A percentile compares a stretch with the other conserved stretches of the same genome.
Conservation (phyloP, 2,797 vertebrate species). For the Tachyglossus aculeatus region DNA sequence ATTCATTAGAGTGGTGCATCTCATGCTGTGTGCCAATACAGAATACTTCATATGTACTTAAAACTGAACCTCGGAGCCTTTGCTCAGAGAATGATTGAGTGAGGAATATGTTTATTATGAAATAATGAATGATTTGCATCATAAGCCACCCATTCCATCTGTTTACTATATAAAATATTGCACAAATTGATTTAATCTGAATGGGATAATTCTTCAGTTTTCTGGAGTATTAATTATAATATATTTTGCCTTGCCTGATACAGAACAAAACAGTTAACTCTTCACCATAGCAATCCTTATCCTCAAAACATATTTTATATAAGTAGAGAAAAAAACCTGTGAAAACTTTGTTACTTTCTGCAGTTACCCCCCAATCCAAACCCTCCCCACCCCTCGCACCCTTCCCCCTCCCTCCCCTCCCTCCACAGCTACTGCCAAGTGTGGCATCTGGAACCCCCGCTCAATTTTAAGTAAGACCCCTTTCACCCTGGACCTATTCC, state of each 20-base stretch:
- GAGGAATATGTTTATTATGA: slow-evolving; percentile 47
- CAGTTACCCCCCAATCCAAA: slow-evolving; percentile 46
- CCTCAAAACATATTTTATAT: slow-evolving; percentile 54
- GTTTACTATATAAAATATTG: slow-evolving; percentile 54
- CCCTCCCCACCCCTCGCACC: too few species aligned
- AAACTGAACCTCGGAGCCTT: slow-evolving; percentile 42
- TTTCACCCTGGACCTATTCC: too few species aligned
- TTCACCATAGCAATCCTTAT: slow-evolving; percentile 51
- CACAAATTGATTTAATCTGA: slow-evolving; percentile 23
- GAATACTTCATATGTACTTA: slow-evolving; percentile 18
- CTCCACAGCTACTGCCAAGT: too few species aligned
- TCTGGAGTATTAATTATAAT: slow-evolving; percentile 58
- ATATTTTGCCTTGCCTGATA: slow-evolving; percentile 35
- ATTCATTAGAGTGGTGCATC: slow-evolving; percentile 10
- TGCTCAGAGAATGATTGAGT: slow-evolving; percentile 56
- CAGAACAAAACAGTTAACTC: slow-evolving; percentile 49
- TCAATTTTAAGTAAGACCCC: too few species aligned
- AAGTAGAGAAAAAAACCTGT: slow-evolving; percentile 57
- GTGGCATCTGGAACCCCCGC: too few species aligned
- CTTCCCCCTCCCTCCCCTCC: too few species aligned
- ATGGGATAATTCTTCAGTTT: slow-evolving; percentile 51
- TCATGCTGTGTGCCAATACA: slow-evolving; percentile 27
- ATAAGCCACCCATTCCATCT: slow-evolving; percentile 46
- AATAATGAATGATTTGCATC: slow-evolving; percentile 62
- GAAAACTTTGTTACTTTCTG: slow-evolving; percentile 57